Conservation (phyloP, 2,113 vertebrate species). For the crab-eating macaque (Macaca fascicularis) region T2T-MFA8v1.1 NC_088378.1:22927001-22927500, state of each 20-base stretch:
- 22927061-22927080: background rate
- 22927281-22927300: background rate
- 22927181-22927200: background rate
- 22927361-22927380: background rate
- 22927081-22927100: background rate
- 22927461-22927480: background rate
- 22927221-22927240: background rate
- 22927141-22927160: background rate
- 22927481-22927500: background rate
- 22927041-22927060: background rate
- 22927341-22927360: background rate
- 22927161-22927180: accelerated
- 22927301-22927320: background rate
- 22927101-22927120: background rate
- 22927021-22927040: background rate
- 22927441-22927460: background rate
- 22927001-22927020: no score
- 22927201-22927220: background rate
- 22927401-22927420: background rate
- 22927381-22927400: background rate
- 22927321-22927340: background rate
- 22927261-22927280: background rate
- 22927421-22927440: background rate
- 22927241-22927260: background rate
- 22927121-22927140: background rate